Conservation (phyloP, 2,113 vertebrate species). For the Colinus virginianus region DNA sequence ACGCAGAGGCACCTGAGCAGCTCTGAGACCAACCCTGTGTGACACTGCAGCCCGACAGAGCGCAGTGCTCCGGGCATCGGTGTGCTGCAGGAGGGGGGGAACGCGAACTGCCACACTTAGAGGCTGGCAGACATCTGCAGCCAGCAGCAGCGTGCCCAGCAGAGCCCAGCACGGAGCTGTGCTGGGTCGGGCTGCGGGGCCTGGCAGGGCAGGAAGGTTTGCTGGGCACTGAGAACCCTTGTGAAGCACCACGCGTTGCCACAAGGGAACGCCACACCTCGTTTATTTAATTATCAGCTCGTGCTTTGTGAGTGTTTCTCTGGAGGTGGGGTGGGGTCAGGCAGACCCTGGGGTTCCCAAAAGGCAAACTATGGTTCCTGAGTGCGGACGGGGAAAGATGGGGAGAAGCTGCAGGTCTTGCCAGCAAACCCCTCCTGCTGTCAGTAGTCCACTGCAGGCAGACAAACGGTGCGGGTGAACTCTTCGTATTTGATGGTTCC, state of each 20-base stretch:
- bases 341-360: neutral
- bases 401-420: accelerated
- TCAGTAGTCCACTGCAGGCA: slow-evolving; percentile 85
- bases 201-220: neutral
- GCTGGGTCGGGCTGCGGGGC: too few relatives aligned
- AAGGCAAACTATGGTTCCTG: neutral
- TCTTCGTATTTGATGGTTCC: slow-evolving; percentile 87
- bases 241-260: accelerated
- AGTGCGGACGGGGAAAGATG: accelerated
- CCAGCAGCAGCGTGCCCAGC: too few relatives aligned
- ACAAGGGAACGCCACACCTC: accelerated
- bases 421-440: accelerated
- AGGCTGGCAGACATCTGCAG: too few relatives aligned
- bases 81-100: too few relatives aligned
- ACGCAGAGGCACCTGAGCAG: too few relatives aligned
- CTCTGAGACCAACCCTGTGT: too few relatives aligned
- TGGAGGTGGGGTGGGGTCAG: neutral
- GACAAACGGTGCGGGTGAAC: slow-evolving; percentile 84
- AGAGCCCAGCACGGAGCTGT: too few relatives aligned
- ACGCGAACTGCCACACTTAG: too few relatives aligned
- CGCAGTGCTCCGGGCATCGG: too few relatives aligned
- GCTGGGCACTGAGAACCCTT: accelerated
- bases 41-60: too few relatives aligned
- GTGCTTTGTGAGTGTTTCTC: accelerated
- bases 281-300: neutral